Evolutionary conservation across 1,140 invertebrate species (phyloP), one percentile per base, ranked within the genome.

Genomic region (Brachionus calyciflorus): DNA sequence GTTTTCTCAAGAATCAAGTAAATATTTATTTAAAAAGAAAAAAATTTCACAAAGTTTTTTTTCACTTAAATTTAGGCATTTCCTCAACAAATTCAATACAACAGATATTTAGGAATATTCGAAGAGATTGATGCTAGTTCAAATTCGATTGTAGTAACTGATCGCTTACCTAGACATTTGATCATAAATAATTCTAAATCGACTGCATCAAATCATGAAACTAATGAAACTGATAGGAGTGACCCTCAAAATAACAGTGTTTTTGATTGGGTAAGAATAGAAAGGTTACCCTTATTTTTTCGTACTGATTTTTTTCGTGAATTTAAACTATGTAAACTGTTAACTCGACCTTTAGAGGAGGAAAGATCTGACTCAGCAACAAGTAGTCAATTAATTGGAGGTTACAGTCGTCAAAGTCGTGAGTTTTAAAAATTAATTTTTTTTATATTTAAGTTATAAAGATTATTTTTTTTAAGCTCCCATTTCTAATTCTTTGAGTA

Each of bases 281-380:
- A 84, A 73, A 80, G 84, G 77, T 78, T 85, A 21, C 82, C 82
- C 24, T 77, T 83, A 3, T 85, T 85, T 79, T 79, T 84, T 12
- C 81, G 81, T 69, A 83, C 84, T 4, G 80, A 82, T 49, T 78
- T 84, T 21, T 85, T 84, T 70, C 78, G 84, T 24, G 83, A 85
- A 73, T 80, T 84, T 28, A 85, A 85, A 73, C 76, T 85, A 19
- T 82, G 82, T 57, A 84, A 84, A 78, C 78, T 84, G 49, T 76
- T 85, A 12, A 78, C 83, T 26, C 81, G 83, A 6, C 80, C 83
- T 12, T 55, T 84, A 17, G 82, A 83, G 57, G 83, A 84, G 26
- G 77, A 82, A 19, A 51, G 33, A 28, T 19, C 30, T 37, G 81
- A 80, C 0, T 82, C 82, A 77, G 79, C 81, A 5, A 80, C 78